Evolutionary conservation across 2,888 invertebrate species (phyloP), one percentile per base, ranked within the genome.

Genomic region (Platycheirus rosarum): DNA sequence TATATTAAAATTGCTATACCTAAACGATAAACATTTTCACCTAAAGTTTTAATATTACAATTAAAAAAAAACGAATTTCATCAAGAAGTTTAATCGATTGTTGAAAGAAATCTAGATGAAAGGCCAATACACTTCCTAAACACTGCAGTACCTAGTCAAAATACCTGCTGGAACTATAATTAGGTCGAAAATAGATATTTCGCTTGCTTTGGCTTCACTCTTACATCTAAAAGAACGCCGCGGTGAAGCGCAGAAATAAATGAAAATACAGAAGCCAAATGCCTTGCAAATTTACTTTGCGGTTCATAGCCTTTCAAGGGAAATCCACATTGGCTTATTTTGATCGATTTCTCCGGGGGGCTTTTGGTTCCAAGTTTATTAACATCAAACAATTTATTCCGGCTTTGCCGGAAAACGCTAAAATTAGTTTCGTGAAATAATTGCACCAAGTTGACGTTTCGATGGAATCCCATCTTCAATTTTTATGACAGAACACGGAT

Each of bases 281-380:
- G 51, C 32, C 23, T 78, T 73, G 68, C 78, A 74, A 78, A 74
- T 73, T 68, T 55, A 48, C 53, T 73, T 78, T 78, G 62, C 74
- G 78, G 78, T 78, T 74, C 73, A 62, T 8, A 62, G 23, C 46
- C 37, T 55, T 73, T 42, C 13, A 62, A 66, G 78, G 73, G 78
- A 78, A 74, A 74, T 62, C 73, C 53, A 62, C 18, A 48, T 32
- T 48, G 18, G 20, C 44, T 35, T 26, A n/a, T 14, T 26, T 69
- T 69, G 63, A 60, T 71, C 65, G 49, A 44, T 71, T 49, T 77
- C 26, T 20, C 18, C 14, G 13, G 23, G 51, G 44, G 35, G 16
- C 20, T 18, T 44, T 68, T 49, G 14, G 26, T 60, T 44, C 68
- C 68, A 65, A 63, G 73, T 73, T 62, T 68, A 68, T 53, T 60